Percentiles rank a stretch among this genome's conserved stretches.
Evolutionary conservation across 2,888 invertebrate genomes (phyloP).

Genomic region (Seira ritae): DNA sequence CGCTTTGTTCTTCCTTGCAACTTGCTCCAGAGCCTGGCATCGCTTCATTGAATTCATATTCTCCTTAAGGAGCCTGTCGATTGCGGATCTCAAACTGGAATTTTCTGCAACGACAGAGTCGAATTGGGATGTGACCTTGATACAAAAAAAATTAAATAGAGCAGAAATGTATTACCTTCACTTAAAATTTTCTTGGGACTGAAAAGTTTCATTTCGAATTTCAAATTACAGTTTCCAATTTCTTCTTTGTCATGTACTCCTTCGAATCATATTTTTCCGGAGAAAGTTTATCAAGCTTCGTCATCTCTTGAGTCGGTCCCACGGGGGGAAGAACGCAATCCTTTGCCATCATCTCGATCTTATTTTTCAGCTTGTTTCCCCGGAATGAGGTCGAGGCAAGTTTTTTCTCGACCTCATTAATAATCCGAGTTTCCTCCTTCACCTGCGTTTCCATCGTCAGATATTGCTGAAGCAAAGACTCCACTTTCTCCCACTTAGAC

Average conservation of each 20-base stretch:
- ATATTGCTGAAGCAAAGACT: conserved; percentile 74
- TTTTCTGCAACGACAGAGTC: conserved; percentile 71
- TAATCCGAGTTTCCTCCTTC: conserved; percentile 60
- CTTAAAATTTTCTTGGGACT: too few species aligned
- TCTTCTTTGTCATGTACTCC: conserved; percentile 67
- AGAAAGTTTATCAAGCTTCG: conserved; percentile 76
- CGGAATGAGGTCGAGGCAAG: conserved; percentile 74
- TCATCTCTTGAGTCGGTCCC: conserved; percentile 75
- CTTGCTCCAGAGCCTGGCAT: conserved; percentile 55
- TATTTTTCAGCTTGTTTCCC: conserved; percentile 75
- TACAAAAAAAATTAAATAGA: neutral
- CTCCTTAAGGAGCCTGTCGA: conserved; percentile 69
- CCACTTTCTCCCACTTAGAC: conserved; percentile 60
- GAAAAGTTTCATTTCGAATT: too few species aligned
- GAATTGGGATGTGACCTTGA: conserved; percentile 71
- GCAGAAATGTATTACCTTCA: too few species aligned
- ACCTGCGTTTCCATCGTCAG: conserved; percentile 62
- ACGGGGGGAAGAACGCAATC: neutral
- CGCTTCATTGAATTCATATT: conserved; percentile 70
- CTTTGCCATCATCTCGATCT: conserved; percentile 74
- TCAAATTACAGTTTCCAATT: conserved; percentile 70
- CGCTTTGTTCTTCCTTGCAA: conserved; percentile 61
- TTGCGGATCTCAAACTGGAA: conserved; percentile 52
- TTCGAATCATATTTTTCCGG: conserved; percentile 63
- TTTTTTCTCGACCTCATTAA: conserved; percentile 65